These are phyloP conservation scores for Salticus scenicus DNA, from an alignment of 2,888 invertebrate genomes.

Conservation along the genomic window DNA sequence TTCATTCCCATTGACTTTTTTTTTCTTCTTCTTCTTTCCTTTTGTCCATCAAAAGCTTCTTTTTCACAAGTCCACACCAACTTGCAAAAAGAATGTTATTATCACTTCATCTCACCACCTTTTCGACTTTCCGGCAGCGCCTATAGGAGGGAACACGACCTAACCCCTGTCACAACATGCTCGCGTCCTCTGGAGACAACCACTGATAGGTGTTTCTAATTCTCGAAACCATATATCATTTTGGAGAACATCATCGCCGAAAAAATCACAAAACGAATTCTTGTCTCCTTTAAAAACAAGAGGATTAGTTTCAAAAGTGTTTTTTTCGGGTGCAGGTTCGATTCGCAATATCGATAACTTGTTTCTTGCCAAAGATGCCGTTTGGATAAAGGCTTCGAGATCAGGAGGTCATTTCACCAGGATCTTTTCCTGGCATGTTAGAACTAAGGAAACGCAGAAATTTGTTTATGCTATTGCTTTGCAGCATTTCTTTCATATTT, in stretches of 20 bases:
- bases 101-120: conserved; percentile 11
- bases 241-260: background rate
- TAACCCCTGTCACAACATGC: conserved; percentile 45
- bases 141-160: conserved; percentile 19
- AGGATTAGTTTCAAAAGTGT: conserved; percentile 49
- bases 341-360: conserved; percentile 7
- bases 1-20: no score
- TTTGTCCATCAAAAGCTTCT: no score
- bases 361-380: background rate
- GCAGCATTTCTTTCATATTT: no score
- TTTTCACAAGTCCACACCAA: no score
- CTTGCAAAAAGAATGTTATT: background rate
- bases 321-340: background rate
- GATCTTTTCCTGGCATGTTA: background rate
- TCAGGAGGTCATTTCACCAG: background rate
- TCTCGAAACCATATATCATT: conserved; percentile 39
- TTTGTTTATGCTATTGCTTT: background rate
- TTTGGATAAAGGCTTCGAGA: conserved; percentile 12
- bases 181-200: conserved; percentile 30
- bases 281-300: conserved; percentile 39
- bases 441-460: background rate
- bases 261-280: background rate
- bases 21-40: no score
- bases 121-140: conserved; percentile 14
- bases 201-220: conserved; percentile 27